Evolutionary conservation across 2,113 vertebrate genomes (phyloP), one percentile per base, ranked within the genome.

Genomic region (Lepus timidus): DNA sequence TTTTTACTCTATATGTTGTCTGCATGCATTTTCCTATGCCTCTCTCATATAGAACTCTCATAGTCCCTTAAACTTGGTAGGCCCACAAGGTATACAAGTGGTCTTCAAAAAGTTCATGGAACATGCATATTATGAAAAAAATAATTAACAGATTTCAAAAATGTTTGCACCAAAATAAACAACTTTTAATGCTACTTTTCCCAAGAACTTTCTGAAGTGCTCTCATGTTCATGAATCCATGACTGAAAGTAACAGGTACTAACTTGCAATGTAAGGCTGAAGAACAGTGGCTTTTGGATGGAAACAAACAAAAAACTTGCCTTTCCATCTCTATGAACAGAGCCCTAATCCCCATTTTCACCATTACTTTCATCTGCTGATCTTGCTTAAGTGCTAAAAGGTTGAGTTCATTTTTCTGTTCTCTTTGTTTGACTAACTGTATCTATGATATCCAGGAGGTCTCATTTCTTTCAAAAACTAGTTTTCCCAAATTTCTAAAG

Each of bases 391-490:
- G 29, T 31, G 25, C 58, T 33, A 79, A 76, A 33, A 16, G 20
- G 39, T 9, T 0, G 11, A 31, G 81, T 52, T 87, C 20, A 3
- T 92, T 88, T 51, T 92, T 73, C 75, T 76, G 44, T 73, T 76
- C n/a, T 85, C 51, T 95, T 74, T 74, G 64, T 51, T 78, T 80
- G 89, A 88, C 23, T 82, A 88, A 65, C 55, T 76, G 1, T 64
- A 78, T 78, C 55, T 88, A 8, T 44, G 33, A 70, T 49, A 88
- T 58, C 27, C 76, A 25, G 81, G 22, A 83, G 39, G 73, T 25
- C 29, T 67, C 52, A 31, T 16, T 90, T 93, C 20, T 74, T 83
- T 81, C 55, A 86, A 64, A 88, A 83, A 36, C 4, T 36, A 3
- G 36, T 62, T 85, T 75, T 71, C 49, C 49, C 79, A 82, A 87